Evolutionary conservation across 2,888 invertebrate genomes (phyloP).

Genomic region (Chamaedrilus cognettii): DNA sequence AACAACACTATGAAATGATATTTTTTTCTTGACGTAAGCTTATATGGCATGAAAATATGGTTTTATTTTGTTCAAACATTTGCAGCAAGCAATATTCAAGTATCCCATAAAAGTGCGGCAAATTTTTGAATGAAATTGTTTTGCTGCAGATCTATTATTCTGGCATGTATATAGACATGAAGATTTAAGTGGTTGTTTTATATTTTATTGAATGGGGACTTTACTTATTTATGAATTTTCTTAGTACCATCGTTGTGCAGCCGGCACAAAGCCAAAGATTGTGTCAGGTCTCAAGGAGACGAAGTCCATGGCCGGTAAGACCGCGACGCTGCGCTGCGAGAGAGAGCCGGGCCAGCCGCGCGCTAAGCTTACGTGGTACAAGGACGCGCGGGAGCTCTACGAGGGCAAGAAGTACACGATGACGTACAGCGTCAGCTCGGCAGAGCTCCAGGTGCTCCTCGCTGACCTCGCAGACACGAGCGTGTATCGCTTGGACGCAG

Average conservation of each 20-base stretch:
- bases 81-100: no score
- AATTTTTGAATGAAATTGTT: no score
- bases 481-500: conserved; percentile 32
- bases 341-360: conserved; percentile 35
- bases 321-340: conserved; percentile 33
- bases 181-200: no score
- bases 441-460: conserved; percentile 68
- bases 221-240: no score
- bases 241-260: conserved; percentile 29
- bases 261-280: conserved; percentile 35
- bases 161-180: no score
- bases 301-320: conserved; percentile 27
- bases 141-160: no score
- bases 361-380: conserved; percentile 39
- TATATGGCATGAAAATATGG: no score
- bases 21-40: no score
- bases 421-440: conserved; percentile 79
- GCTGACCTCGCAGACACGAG: conserved; percentile 71
- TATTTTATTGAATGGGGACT: no score
- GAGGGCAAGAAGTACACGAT: conserved; percentile 74
- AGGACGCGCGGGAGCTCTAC: conserved; percentile 32
- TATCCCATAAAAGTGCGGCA: no score
- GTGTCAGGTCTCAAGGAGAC: conserved; percentile 30
- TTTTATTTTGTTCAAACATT: no score
- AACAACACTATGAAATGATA: no score